Conservation (phyloP, 2,797 vertebrate genomes). For the Hydrocynus forskahlii region DNA sequence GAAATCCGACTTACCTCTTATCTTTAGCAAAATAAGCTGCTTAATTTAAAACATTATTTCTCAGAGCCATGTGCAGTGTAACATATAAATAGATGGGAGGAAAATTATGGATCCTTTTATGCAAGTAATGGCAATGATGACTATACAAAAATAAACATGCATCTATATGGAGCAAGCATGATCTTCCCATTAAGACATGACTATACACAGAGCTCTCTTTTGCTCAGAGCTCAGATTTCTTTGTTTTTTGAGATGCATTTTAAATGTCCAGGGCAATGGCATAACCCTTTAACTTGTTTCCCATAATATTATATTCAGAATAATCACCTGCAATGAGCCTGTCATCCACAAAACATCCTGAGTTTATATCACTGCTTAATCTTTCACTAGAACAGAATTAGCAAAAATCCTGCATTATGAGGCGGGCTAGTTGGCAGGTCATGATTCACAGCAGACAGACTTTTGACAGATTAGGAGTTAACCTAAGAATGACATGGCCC, state of each 20-base stretch:
- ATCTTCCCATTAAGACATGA: not conserved
- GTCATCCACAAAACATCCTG: slow-evolving; percentile 3
- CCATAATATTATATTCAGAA: slow-evolving; percentile 2
- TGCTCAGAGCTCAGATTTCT: not conserved
- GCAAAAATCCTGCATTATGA: slow-evolving; percentile 37
- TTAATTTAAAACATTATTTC: slow-evolving; percentile 2
- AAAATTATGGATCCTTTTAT: not conserved
- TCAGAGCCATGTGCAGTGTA: not conserved
- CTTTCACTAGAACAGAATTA: slow-evolving; percentile 29
- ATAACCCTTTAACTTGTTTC: slow-evolving; percentile 16
- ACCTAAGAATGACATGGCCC: slow-evolving; percentile 28
- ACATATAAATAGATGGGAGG: not conserved
- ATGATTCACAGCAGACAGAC: slow-evolving; percentile 42
- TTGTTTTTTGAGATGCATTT: slow-evolving; percentile 2
- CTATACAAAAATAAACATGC: not conserved
- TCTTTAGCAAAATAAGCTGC: not conserved
- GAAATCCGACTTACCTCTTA: slow-evolving; percentile 28
- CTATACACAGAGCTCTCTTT: not conserved
- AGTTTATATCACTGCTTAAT: slow-evolving; percentile 21
- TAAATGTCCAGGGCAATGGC: not conserved
- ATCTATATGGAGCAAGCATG: slow-evolving; percentile 11
- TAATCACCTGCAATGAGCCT: not conserved
- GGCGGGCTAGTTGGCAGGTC: slow-evolving; percentile 27
- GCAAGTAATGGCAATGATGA: not conserved
- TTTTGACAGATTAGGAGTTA: slow-evolving; percentile 43